Evolutionary conservation across 2,797 vertebrate species (phyloP).

Genomic region (Protonibea diacanthus): DNA sequence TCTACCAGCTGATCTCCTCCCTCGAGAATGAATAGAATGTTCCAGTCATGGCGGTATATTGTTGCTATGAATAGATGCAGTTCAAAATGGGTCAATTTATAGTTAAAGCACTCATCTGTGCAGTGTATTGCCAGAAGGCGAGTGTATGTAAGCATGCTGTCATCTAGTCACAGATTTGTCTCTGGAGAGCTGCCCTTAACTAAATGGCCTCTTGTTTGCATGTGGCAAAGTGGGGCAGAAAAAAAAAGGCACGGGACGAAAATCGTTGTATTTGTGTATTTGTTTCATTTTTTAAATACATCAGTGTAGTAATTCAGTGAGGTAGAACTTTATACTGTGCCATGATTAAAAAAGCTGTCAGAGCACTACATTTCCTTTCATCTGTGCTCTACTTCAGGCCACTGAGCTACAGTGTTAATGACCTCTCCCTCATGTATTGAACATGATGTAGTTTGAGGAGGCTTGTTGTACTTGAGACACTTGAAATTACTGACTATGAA

Average conservation of each 20-base stretch:
- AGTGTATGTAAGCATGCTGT: constrained; percentile 83
- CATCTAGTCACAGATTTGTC: constrained; percentile 81
- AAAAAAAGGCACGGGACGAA: constrained; percentile 20
- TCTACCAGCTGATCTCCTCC: constrained; percentile 51
- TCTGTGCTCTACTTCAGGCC: constrained; percentile 27
- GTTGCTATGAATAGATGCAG: constrained; percentile 81
- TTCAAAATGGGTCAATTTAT: constrained; percentile 86
- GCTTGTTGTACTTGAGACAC: constrained; percentile 63
- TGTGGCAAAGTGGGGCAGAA: constrained; percentile 66
- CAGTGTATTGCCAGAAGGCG: constrained; percentile 82
- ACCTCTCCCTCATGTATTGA: constrained; percentile 52
- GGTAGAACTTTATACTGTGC: not conserved
- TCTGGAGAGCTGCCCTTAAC: constrained; percentile 76
- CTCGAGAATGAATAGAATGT: constrained; percentile 70
- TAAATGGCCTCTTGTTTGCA: constrained; percentile 64
- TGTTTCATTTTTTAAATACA: not conserved
- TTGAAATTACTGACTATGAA: constrained; percentile 72
- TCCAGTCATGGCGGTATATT: constrained; percentile 60
- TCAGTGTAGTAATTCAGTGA: not conserved
- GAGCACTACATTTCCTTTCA: constrained; percentile 13
- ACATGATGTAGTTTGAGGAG: constrained; percentile 60
- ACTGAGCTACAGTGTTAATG: constrained; percentile 45
- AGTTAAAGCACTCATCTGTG: constrained; percentile 84
- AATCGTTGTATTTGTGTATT: constrained; percentile 13
- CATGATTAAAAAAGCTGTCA: constrained; percentile 1